A percentile compares a stretch with the other conserved stretches of the same genome.
phyloP scores from a whole-genome alignment of 2,888 invertebrate genomes.

The Anaspis maculata region DNA sequence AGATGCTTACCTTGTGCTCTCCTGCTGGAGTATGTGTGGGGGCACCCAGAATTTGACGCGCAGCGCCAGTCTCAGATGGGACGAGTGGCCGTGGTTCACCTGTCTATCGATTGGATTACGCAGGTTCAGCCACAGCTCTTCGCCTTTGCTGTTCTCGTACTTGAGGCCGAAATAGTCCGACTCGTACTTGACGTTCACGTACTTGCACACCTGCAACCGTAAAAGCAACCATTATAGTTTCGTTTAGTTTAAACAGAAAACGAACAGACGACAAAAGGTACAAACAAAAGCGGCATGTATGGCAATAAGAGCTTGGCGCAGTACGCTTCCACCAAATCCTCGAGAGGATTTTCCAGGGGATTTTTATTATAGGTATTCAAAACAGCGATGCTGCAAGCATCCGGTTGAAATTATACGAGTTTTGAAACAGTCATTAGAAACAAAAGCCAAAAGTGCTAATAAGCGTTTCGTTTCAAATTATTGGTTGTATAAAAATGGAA shows the following conservation, averaged over 20 bases:
- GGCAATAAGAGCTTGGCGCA: no score
- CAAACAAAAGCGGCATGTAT: no score
- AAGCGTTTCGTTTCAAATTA: no score
- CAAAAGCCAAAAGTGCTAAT: no score
- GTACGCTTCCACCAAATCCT: no score
- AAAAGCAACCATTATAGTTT: background rate
- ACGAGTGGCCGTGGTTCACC: conserved; percentile 47
- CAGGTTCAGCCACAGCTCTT: conserved; percentile 79
- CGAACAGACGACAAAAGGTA: no score
- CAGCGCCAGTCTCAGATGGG: conserved; percentile 58
- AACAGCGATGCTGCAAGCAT: no score
- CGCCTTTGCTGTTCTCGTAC: conserved; percentile 50
- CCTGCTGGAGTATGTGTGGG: conserved; percentile 77
- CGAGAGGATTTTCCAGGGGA: no score
- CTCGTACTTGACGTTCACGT: conserved; percentile 73
- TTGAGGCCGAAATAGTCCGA: conserved; percentile 86
- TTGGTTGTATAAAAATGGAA: no score
- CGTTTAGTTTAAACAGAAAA: background rate
- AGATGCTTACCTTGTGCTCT: conserved; percentile 61
- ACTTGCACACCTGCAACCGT: conserved; percentile 67
- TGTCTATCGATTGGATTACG: conserved; percentile 74
- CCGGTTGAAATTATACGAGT: no score
- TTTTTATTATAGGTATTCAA: no score
- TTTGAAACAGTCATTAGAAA: no score
- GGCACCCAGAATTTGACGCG: conserved; percentile 89